A percentile compares a stretch with the other conserved stretches of the same genome.
Evolutionary conservation across 2,113 vertebrate species (phyloP).

Genomic region (Capricornis sumatraensis): DNA sequence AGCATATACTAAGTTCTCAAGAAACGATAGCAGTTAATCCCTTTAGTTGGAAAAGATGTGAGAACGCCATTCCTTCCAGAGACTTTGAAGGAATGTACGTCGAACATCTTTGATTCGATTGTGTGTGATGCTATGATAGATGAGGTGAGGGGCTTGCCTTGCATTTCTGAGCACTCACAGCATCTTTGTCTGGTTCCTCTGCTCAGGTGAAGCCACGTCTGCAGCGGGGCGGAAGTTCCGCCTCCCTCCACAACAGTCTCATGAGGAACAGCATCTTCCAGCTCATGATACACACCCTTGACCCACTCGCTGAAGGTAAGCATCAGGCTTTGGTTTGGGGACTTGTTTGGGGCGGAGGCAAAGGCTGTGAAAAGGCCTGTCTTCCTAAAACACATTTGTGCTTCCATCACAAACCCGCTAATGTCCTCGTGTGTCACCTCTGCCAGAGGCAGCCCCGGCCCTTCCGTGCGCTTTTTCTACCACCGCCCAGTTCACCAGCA

Average conservation of each 20-base stretch:
- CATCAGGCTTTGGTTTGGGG: neutral
- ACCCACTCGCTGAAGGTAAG: conserved; percentile 92
- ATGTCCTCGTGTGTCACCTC: neutral
- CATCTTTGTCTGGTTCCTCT: conserved; percentile 40
- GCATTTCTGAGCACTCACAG: neutral
- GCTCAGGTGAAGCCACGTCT: conserved; percentile 91
- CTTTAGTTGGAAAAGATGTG: neutral
- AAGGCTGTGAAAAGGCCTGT: neutral
- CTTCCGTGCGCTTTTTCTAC: neutral
- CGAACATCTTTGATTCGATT: neutral
- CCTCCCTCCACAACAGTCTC: conserved; percentile 96
- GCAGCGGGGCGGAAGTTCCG: conserved; percentile 94
- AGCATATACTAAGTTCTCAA: neutral
- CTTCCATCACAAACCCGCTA: neutral
- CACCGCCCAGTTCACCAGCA: neutral
- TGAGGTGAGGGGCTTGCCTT: neutral
- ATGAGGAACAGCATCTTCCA: conserved; percentile 99
- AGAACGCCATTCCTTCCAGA: neutral
- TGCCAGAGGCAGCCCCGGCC: neutral
- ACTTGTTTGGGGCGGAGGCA: neutral
- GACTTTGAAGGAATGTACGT: neutral
- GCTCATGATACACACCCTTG: conserved; percentile 97
- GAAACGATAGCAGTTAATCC: neutral
- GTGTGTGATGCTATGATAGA: neutral
- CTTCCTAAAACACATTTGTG: neutral